A percentile compares a stretch with the other conserved stretches of the same genome.
Conservation (phyloP, 2,888 invertebrate species). For the Hofmannophila pseudospretella region DNA sequence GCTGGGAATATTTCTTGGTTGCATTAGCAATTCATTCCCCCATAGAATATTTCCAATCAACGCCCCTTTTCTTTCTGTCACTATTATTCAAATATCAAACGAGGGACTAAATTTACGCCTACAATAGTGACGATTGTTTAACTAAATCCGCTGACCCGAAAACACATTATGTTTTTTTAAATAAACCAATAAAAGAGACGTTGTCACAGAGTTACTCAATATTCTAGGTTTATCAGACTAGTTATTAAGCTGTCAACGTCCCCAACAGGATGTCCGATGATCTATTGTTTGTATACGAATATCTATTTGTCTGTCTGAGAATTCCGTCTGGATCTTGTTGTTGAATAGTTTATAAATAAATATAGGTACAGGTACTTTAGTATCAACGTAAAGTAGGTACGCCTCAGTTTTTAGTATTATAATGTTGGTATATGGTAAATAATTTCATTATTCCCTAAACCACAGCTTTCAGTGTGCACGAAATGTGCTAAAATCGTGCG, state of each 20-base stretch:
- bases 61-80: too few species aligned
- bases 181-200: too few species aligned
- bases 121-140: too few species aligned
- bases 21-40: too few species aligned
- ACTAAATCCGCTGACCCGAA: too few species aligned
- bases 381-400: neutral
- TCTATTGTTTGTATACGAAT: conserved; percentile 60
- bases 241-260: conserved; percentile 55
- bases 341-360: conserved; percentile 7
- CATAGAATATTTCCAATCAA: too few species aligned
- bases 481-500: conserved; percentile 45
- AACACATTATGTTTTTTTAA: too few species aligned
- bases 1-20: too few species aligned
- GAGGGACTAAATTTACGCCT: too few species aligned
- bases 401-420: neutral
- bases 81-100: too few species aligned
- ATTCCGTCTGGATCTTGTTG: conserved; percentile 38
- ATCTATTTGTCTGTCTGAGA: conserved; percentile 43
- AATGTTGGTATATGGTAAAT: too few species aligned
- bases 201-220: too few species aligned
- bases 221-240: conserved; percentile 32
- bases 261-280: conserved; percentile 55
- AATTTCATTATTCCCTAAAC: conserved; percentile 2
- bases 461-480: conserved; percentile 21
- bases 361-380: neutral